Evolutionary conservation across 2,888 invertebrate genomes (phyloP), one percentile per base, ranked within the genome.

Genomic region (Trichogramma evanescens): DNA sequence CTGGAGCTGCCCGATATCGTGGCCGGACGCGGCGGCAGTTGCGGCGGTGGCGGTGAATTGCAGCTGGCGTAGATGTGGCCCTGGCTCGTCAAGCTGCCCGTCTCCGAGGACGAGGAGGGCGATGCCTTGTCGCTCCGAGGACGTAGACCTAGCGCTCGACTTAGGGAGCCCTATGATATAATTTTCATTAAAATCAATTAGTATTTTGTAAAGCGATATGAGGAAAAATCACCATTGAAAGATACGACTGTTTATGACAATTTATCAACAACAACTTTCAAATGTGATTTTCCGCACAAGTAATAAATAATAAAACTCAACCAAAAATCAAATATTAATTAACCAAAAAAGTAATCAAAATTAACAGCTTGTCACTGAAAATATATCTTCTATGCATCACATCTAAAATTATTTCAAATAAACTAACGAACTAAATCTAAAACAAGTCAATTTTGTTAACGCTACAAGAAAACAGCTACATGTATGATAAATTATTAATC

Each of bases 81-180:
- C 2, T 64, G 64, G 39, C 83, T 73, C 2, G 82, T 83, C 49
- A 84, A 74, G 62, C 82, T 81, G 6, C 82, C 83, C 50, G 84
- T 84, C 44, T 78, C 77, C 58, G 86, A 86, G 1, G 86, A 86
- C 50, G 86, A 86, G 0, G 87, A 86, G 0, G 86, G 86, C 0
- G 86, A 86, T 0, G 84, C 83, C 62, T 86, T 82, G 57, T 87
- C 86, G 60, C 83, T 82, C 68, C 86, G 83, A 4, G 86, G 76
- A 63, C 76, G 80, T 43, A 83, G 74, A 51, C 89, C 89, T 46
- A 89, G 78, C 4, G 89, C 89, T 63, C 89, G 82, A 62, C 86
- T 87, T 75, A 89, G 81, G 53, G 89, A 89, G 64, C 89, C 89
- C 89, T 89, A 80, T n/a, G 77, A 63, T 40, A 1, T 2, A 13